Evolutionary conservation across 1,140 invertebrate species (phyloP).

Genomic region (Lamellibrachia luymesi): DNA sequence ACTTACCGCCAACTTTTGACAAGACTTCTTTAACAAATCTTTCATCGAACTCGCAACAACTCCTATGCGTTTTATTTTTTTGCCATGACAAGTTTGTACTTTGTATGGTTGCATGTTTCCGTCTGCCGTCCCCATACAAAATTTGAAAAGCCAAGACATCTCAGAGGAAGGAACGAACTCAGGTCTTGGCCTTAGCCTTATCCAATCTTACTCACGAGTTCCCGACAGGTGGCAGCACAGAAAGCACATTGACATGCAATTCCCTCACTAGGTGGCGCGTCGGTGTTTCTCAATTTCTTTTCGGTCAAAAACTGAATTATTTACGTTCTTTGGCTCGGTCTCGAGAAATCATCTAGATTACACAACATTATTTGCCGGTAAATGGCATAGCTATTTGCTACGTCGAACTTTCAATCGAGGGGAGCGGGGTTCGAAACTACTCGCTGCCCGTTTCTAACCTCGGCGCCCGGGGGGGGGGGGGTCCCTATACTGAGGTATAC

Average conservation of each 20-base stretch:
- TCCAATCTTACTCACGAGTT: neutral
- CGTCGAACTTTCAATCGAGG: too few species aligned
- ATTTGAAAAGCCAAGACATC: neutral
- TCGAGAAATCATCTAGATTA: too few species aligned
- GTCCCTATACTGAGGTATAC: too few species aligned
- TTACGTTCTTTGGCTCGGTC: too few species aligned
- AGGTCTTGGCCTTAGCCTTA: neutral
- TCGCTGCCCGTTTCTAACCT: too few species aligned
- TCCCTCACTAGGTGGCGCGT: neutral
- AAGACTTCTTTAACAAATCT: neutral
- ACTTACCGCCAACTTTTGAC: neutral
- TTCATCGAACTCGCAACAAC: neutral
- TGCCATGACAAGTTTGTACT: neutral
- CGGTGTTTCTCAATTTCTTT: too few species aligned
- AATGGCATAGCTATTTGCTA: too few species aligned
- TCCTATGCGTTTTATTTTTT: neutral
- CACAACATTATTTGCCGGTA: too few species aligned
- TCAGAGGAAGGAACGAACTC: neutral
- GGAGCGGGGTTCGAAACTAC: too few species aligned
- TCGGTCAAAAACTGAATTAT: too few species aligned
- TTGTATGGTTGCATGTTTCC: neutral
- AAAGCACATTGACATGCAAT: too few species aligned
- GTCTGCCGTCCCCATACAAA: neutral
- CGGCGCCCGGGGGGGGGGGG: too few species aligned
- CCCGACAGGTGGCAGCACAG: neutral